Percentiles rank a stretch among this genome's conserved stretches.
Conservation (phyloP, 2,888 invertebrate genomes). For the Imbricaverruca yamaguchii region DNA sequence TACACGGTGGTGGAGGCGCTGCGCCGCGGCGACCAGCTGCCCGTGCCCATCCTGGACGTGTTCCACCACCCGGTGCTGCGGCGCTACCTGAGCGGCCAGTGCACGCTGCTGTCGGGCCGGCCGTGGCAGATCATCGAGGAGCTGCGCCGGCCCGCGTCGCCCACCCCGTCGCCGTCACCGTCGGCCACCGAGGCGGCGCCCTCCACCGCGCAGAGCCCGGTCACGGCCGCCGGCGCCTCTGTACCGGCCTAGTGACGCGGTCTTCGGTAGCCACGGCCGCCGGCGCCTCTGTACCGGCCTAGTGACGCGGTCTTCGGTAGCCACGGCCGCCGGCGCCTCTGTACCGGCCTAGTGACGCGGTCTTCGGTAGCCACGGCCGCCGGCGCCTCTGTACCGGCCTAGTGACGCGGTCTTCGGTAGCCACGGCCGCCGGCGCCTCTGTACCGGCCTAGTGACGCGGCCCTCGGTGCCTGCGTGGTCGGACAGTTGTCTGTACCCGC, state of each 20-base stretch:
- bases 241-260: no score
- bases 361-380: not conserved
- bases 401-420: no score
- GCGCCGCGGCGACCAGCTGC: not conserved
- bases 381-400: not conserved
- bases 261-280: no score
- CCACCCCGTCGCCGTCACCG: not conserved
- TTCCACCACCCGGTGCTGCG: not conserved
- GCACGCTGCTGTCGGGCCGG: slow-evolving; percentile 1
- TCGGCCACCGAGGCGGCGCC: not conserved
- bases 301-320: no score
- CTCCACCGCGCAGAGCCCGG: no score
- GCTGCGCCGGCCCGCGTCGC: not conserved
- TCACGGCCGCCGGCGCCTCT: not conserved
- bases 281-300: no score
- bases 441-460: no score
- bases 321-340: no score
- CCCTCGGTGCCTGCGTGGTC: no score
- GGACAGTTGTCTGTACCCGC: no score
- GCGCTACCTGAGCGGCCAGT: not conserved
- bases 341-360: no score
- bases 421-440: no score
- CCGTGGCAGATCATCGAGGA: slow-evolving; percentile 1
- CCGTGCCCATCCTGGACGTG: slow-evolving; percentile 8
- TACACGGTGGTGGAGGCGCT: not conserved